Evolutionary conservation across 2,888 invertebrate species (phyloP).

Genomic region (Chloroclysta siterata): DNA sequence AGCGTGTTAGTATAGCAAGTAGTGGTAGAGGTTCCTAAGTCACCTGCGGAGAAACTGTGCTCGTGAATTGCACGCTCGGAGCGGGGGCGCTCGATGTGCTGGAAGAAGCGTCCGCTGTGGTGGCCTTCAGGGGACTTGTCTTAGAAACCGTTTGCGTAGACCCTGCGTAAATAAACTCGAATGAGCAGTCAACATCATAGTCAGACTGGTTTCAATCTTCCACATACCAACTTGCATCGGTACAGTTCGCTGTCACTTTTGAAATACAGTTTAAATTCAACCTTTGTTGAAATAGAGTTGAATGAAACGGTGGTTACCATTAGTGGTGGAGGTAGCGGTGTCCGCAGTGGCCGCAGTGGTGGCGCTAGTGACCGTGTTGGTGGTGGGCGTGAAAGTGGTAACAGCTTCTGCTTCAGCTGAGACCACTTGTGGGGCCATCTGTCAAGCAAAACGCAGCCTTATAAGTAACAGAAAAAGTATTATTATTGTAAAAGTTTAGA

Average conservation of each 20-base stretch:
- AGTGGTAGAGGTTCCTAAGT: not conserved
- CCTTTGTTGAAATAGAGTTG: too few relatives aligned
- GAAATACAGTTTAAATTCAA: too few relatives aligned
- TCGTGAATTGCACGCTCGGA: not conserved
- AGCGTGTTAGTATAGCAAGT: too few relatives aligned
- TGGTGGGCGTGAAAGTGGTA: slow-evolving; percentile 34
- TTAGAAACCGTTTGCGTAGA: slow-evolving; percentile 36
- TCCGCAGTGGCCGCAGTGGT: slow-evolving; percentile 39
- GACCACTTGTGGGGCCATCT: slow-evolving; percentile 55
- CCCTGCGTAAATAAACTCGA: not conserved
- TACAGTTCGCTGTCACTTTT: too few relatives aligned
- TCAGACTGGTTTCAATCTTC: too few relatives aligned
- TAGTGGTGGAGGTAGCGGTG: slow-evolving; percentile 53
- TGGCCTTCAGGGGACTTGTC: slow-evolving; percentile 45
- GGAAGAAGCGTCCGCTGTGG: slow-evolving; percentile 46
- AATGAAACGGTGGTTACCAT: slow-evolving; percentile 40
- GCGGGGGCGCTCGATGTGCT: slow-evolving; percentile 33
- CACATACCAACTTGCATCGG: too few relatives aligned
- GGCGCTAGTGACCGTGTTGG: slow-evolving; percentile 22
- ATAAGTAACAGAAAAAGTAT: too few relatives aligned
- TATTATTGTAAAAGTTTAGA: too few relatives aligned
- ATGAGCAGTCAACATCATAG: not conserved
- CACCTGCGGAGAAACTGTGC: slow-evolving; percentile 57
- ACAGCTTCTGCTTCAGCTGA: slow-evolving; percentile 42
- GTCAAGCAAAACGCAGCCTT: slow-evolving; percentile 50